Evolutionary conservation across 2,888 invertebrate species (phyloP).

Genomic region (Drosophila prostipennis): DNA sequence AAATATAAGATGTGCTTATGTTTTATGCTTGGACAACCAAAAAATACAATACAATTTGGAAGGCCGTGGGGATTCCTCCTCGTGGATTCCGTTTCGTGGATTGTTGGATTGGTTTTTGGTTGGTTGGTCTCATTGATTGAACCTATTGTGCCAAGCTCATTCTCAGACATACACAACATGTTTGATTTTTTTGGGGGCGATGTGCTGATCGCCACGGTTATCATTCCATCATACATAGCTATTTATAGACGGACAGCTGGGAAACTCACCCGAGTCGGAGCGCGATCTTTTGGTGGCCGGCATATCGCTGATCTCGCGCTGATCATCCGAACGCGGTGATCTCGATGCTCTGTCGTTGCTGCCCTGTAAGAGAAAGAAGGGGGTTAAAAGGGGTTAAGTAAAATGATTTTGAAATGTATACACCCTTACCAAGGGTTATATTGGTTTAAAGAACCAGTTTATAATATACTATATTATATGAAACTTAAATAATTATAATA

Average conservation of each 20-base stretch:
- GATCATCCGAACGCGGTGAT: slow-evolving; percentile 81
- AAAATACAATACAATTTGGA: slow-evolving; percentile 31
- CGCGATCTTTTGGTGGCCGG: slow-evolving; percentile 79
- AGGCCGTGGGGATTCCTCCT: slow-evolving; percentile 9
- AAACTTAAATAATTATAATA: too few species aligned
- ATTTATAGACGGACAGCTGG: slow-evolving; percentile 27
- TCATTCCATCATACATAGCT: slow-evolving; percentile 42
- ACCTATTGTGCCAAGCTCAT: slow-evolving; percentile 27
- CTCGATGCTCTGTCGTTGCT: slow-evolving; percentile 82
- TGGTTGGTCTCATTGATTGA: slow-evolving; percentile 4
- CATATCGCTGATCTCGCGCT: slow-evolving; percentile 74
- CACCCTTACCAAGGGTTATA: neutral
- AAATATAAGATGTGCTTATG: slow-evolving; percentile 63
- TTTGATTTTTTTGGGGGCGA: slow-evolving; percentile 6
- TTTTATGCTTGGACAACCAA: slow-evolving; percentile 32
- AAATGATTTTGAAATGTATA: neutral
- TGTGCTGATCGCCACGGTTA: slow-evolving; percentile 20
- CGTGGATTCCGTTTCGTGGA: slow-evolving; percentile 8
- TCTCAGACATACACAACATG: slow-evolving; percentile 36
- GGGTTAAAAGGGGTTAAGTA: neutral
- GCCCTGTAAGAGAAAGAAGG: slow-evolving; percentile 63
- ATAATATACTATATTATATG: too few species aligned
- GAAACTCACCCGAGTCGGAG: slow-evolving; percentile 81
- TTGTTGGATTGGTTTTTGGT: slow-evolving; percentile 3
- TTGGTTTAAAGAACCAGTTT: too few species aligned